Percentiles rank a stretch among this genome's conserved stretches.
Conservation (phyloP, 2,797 vertebrate species). For the Sebastes minor region DNA sequence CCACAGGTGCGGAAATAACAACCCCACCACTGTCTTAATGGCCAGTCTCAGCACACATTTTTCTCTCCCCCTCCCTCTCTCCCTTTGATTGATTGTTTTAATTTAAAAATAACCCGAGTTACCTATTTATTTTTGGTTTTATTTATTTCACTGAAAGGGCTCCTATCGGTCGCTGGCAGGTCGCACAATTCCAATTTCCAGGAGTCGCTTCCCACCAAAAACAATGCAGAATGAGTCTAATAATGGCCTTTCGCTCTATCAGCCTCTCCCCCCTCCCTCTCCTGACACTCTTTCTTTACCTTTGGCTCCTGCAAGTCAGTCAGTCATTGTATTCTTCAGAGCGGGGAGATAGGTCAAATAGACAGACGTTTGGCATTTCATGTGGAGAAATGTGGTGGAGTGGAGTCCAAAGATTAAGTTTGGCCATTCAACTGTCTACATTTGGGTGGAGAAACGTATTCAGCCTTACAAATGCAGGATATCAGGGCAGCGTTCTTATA, state of each 20-base stretch:
- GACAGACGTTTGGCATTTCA: conserved; percentile 66
- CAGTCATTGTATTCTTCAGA: conserved; percentile 59
- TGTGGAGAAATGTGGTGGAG: conserved; percentile 56
- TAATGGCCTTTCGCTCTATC: conserved; percentile 66
- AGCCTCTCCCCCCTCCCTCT: conserved; percentile 16
- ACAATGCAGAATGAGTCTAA: conserved; percentile 73
- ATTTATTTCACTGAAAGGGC: conserved; percentile 67
- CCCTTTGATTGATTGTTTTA: conserved; percentile 81
- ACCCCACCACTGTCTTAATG: conserved; percentile 50
- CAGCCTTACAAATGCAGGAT: conserved; percentile 18
- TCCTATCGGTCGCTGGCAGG: conserved; percentile 67
- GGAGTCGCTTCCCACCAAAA: conserved; percentile 49
- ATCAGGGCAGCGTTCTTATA: conserved; percentile 12
- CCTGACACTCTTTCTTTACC: conserved; percentile 44
- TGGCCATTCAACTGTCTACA: conserved; percentile 40
- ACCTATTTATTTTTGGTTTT: conserved; percentile 73
- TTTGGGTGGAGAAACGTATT: conserved; percentile 10
- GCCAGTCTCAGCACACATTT: conserved; percentile 35
- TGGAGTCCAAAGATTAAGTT: conserved; percentile 49
- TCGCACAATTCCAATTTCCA: conserved; percentile 70
- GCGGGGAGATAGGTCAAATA: conserved; percentile 57
- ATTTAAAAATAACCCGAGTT: conserved; percentile 73
- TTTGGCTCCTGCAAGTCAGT: conserved; percentile 48
- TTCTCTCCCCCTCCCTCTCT: neutral
- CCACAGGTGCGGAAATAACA: conserved; percentile 67